Conservation (phyloP, 2,797 vertebrate species). For the Pipistrellus nathusii region DNA sequence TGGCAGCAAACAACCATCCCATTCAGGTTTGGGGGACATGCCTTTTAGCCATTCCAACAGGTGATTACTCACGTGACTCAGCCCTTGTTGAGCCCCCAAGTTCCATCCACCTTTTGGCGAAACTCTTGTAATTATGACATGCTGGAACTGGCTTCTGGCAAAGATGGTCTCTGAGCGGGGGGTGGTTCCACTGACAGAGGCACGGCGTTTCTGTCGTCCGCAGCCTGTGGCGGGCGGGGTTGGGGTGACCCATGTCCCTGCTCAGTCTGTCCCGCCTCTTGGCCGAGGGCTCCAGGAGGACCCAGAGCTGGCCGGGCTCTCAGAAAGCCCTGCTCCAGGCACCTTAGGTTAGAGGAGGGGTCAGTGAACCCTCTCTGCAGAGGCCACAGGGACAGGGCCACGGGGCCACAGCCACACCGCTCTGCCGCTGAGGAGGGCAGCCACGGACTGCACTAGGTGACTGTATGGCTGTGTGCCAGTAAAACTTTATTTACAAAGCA, state of each 20-base stretch:
- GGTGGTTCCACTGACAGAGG: background rate
- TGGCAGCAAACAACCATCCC: too few relatives aligned
- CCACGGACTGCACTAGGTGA: fast-evolving
- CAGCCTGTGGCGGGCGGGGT: fast-evolving
- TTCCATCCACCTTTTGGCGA: too few relatives aligned
- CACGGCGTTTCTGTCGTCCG: background rate
- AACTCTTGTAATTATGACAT: too few relatives aligned
- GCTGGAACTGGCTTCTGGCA: too few relatives aligned
- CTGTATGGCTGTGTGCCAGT: fast-evolving
- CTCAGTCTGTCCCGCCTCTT: fast-evolving
- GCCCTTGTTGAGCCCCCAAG: too few relatives aligned
- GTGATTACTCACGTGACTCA: too few relatives aligned
- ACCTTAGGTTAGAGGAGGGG: background rate
- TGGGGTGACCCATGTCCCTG: fast-evolving
- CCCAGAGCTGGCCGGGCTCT: background rate
- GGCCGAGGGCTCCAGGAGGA: fast-evolving
- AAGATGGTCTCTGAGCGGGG: background rate
- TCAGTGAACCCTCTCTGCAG: background rate
- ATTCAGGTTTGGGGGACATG: too few relatives aligned
- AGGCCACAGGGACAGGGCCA: fast-evolving
- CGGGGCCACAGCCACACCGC: too few relatives aligned
- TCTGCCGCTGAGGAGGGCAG: fast-evolving
- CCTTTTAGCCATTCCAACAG: too few relatives aligned
- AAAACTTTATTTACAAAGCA: background rate
- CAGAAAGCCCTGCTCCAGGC: background rate